Base-by-base conservation (phyloP, 92 coral and sea anemone species). In the Meandrina meandrites region DNA sequence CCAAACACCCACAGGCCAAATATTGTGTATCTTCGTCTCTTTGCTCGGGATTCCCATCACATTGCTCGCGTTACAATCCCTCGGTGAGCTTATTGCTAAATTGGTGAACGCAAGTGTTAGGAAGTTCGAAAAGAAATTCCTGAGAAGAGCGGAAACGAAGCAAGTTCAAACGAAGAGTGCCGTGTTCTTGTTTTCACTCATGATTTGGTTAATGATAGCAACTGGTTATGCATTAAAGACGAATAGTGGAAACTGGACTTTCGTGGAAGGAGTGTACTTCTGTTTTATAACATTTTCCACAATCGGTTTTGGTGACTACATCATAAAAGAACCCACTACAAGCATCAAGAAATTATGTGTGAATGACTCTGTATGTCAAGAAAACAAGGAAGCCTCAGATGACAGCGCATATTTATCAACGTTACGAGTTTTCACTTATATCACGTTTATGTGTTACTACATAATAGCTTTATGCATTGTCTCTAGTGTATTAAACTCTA, bases 281-380 rank as follows among this genome's bases (percentile, higher is more conserved):
- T 88, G 91, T 88, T 83, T 88, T 76, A 51, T 88, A 35, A 64
- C 88, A 31, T 76, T 83, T n/a, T 56, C 91, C 11, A 88, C 91
- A 13, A 79, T 75, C n/a, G 91, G 91, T 28, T 88, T 71, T 42
- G 91, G 91, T 14, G 91, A 88, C 58, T 81, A 81, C 85, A 42
- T 81, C 9, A 11, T 10, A 14, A 8, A 14, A 8, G 0, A 30
- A 57, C 28, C 48, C 17, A 48, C 53, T 9, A 36, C 35, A 35
- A 13, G 35, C 24, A 34, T 37, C 67, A 24, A 12, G 13, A 31
- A 32, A 34, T 21, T 37, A 22, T 12, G 21, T 2, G 37, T 1
- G 50, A 81, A 70, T 34, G 22, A 22, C 62, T 45, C 47, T 5
- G 19, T 19, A 28, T 28, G 10, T 30, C 17, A 24, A 0, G 10